Evolutionary conservation across 92 coral and sea anemone species (phyloP), one percentile per base, ranked within the genome.

Genomic region (Epizoanthus illoricatus): DNA sequence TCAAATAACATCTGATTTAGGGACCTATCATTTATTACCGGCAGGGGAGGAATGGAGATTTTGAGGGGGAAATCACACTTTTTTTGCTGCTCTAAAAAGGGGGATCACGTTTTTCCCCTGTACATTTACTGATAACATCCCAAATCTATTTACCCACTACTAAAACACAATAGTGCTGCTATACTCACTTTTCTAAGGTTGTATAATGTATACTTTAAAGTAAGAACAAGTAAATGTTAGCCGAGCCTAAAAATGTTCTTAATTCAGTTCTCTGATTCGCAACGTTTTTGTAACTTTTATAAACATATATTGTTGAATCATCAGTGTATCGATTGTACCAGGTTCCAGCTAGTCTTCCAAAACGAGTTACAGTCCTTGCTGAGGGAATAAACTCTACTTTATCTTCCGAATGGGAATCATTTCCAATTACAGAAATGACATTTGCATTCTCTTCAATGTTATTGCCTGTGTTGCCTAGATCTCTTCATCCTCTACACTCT

Each of bases 281-380:
- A 57, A 57, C 13, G 62, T 57, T 57, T 17, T n/a, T 57, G 10
- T n/a, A 57, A 57, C 65, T 60, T 42, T 42, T 16, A 60, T 60
- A 61, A 61, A 18, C 65, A 16, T n/a, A n/a, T n/a, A n/a, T 61
- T 18, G 5, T 16, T 61, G 28, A 61, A 5, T 12, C 6, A 61
- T 61, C 23, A 45, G 8, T 45, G 52, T 9, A 28, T 28, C 52
- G 52, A 45, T 45, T 45, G 52, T 45, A 45, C n/a, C 52, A 45
- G 8, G 52, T 45, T 45, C 52, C 52, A 45, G 52, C 52, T 5
- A 45, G 65, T 8, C 19, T n/a, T 61, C 21, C 65, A 18, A 61
- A 61, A 61, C 24, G 65, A 61, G 65, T 17, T 18, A 61, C 65
- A 61, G 65, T 61, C 65, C 65, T 61, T 61, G 65, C 65, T n/a